Conservation (phyloP, 1,140 invertebrate species). For the Drepana arcuata region DNA sequence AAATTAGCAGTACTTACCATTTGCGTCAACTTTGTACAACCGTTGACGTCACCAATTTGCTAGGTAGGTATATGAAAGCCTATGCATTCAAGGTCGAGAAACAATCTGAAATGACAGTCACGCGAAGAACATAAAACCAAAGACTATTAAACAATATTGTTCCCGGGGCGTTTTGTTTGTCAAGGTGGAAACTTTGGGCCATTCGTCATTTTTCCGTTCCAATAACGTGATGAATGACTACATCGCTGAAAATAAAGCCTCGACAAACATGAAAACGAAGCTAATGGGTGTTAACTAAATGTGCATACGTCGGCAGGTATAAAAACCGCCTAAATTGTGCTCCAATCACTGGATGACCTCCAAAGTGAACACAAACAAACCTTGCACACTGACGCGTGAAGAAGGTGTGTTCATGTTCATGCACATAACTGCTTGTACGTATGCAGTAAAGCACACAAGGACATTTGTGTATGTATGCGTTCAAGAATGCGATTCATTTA, state of each 20-base stretch:
- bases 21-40: slow-evolving; percentile 42
- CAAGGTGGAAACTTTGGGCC: neutral
- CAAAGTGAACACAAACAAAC: slow-evolving; percentile 36
- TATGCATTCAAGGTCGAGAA: slow-evolving; percentile 13
- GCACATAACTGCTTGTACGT: slow-evolving; percentile 28
- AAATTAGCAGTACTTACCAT: slow-evolving; percentile 43
- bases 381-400: slow-evolving; percentile 24
- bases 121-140: neutral
- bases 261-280: slow-evolving; percentile 19
- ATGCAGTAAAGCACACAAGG: slow-evolving; percentile 32
- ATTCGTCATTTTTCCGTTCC: neutral
- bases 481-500: slow-evolving; percentile 54
- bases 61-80: slow-evolving; percentile 7
- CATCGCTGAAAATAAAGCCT: slow-evolving; percentile 32
- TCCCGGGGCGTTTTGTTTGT: no score
- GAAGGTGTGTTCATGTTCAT: slow-evolving; percentile 48
- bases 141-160: no score
- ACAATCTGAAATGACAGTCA: slow-evolving; percentile 12
- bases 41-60: slow-evolving; percentile 12
- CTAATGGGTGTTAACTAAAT: slow-evolving; percentile 29
- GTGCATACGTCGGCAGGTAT: neutral
- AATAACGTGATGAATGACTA: slow-evolving; percentile 13
- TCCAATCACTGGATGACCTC: slow-evolving; percentile 50
- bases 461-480: slow-evolving; percentile 13
- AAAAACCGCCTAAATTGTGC: slow-evolving; percentile 1